phyloP scores from a whole-genome alignment of 2,888 invertebrate genomes.

The Diploptera punctata region DNA sequence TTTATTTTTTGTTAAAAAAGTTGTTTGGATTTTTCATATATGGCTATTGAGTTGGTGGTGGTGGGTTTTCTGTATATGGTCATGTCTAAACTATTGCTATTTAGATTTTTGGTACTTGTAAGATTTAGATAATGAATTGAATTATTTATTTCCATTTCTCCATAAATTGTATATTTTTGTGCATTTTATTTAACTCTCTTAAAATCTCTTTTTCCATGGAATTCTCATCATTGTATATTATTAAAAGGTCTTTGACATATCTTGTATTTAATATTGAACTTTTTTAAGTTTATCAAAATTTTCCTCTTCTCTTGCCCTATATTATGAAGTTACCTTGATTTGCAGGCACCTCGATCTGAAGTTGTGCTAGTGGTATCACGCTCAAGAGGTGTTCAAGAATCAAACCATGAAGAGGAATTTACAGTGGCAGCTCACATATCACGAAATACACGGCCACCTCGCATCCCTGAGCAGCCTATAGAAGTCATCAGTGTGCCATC shows the following conservation, averaged over 20 bases:
- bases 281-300: neutral
- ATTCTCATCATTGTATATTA: constrained; percentile 34
- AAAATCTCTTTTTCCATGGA: too few species aligned
- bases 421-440: constrained; percentile 9
- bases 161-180: too few species aligned
- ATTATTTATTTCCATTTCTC: too few species aligned
- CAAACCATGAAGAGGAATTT: constrained; percentile 24
- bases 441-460: constrained; percentile 45
- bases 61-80: too few species aligned
- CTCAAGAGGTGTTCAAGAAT: constrained; percentile 32
- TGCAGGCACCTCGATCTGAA: constrained; percentile 77
- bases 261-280: neutral
- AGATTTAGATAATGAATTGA: too few species aligned
- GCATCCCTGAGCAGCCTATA: constrained; percentile 46
- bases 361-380: constrained; percentile 79
- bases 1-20: too few species aligned
- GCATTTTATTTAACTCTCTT: too few species aligned
- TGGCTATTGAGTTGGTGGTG: too few species aligned
- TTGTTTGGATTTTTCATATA: too few species aligned
- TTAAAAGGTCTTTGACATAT: neutral
- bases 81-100: too few species aligned
- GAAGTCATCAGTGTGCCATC: neutral
- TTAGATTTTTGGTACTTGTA: too few species aligned
- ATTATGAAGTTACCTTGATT: too few species aligned
- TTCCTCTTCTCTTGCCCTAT: constrained; percentile 22